Percentiles rank a stretch among this genome's conserved stretches.
phyloP scores from a whole-genome alignment of 2,888 invertebrate genomes.

The Agonum fuliginosum region DNA sequence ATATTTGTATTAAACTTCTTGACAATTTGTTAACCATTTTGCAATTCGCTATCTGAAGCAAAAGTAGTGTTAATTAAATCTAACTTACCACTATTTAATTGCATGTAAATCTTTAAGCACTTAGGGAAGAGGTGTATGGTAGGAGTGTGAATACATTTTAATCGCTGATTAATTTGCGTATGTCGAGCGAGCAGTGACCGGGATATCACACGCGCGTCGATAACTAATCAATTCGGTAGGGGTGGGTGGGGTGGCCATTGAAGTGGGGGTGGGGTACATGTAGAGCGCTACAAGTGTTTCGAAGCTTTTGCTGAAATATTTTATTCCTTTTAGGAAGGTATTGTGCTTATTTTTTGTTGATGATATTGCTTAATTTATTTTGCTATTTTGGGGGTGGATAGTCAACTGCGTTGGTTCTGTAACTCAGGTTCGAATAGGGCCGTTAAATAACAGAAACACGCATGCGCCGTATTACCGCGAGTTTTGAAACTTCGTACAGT shows the following conservation, averaged over 20 bases:
- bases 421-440: too few relatives aligned
- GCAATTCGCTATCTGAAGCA: too few relatives aligned
- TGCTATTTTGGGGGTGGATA: too few relatives aligned
- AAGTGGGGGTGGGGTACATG: conserved; percentile 16
- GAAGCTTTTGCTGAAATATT: too few relatives aligned
- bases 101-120: background rate
- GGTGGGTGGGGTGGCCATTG: background rate
- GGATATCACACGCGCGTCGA: conserved; percentile 43
- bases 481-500: too few relatives aligned
- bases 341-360: too few relatives aligned
- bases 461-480: too few relatives aligned
- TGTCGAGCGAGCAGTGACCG: conserved; percentile 13
- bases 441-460: too few relatives aligned
- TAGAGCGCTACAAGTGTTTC: conserved; percentile 31
- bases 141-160: conserved; percentile 44
- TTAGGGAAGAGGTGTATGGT: background rate
- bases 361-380: too few relatives aligned
- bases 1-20: too few relatives aligned
- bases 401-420: too few relatives aligned
- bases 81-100: background rate
- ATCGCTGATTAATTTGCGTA: conserved; percentile 41
- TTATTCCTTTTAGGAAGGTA: too few relatives aligned
- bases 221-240: conserved; percentile 37
- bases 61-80: background rate
- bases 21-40: background rate